These are phyloP conservation scores for Strigamia crassipes DNA, from an alignment of 2,888 invertebrate species.

Conservation along the genomic window DNA sequence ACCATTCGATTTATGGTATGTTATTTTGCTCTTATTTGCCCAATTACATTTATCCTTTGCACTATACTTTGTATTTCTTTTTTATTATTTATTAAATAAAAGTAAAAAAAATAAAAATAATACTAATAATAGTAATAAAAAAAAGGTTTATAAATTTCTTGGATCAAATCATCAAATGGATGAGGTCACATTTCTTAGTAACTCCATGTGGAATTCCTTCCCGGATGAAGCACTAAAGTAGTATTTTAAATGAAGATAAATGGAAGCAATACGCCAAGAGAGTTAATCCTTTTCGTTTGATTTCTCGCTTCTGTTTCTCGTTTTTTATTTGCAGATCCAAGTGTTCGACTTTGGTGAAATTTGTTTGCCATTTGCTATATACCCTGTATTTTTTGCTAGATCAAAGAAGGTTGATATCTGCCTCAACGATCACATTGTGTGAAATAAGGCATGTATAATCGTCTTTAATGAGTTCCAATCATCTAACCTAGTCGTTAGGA, in stretches of 20 bases:
- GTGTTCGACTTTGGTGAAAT: slow-evolving; percentile 4
- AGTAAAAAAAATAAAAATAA: not conserved
- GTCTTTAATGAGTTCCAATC: slow-evolving; percentile 34
- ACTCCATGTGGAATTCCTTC: slow-evolving; percentile 15
- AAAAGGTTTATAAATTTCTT: not conserved
- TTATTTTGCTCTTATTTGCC: not conserved
- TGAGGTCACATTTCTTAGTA: slow-evolving; percentile 22
- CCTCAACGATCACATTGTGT: slow-evolving; percentile 14
- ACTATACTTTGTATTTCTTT: not conserved
- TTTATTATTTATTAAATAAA: not conserved
- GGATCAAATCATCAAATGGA: slow-evolving; percentile 31
- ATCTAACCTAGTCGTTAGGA: not conserved
- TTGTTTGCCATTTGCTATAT: slow-evolving; percentile 25
- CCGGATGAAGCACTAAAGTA: slow-evolving; percentile 20
- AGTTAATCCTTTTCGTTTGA: slow-evolving; percentile 40
- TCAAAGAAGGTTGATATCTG: slow-evolving; percentile 26
- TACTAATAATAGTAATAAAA: not conserved
- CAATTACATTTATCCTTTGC: not conserved
- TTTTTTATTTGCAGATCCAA: not conserved
- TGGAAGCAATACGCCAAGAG: slow-evolving; percentile 40
- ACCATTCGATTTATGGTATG: slow-evolving; percentile 2
- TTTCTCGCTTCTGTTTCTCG: slow-evolving; percentile 9
- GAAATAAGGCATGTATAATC: slow-evolving; percentile 32
- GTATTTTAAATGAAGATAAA: slow-evolving; percentile 42
- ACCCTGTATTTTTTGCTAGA: slow-evolving; percentile 13